These are phyloP conservation scores for Listronotus oregonensis DNA, from an alignment of 1,140 invertebrate genomes.

Conservation along the genomic window DNA sequence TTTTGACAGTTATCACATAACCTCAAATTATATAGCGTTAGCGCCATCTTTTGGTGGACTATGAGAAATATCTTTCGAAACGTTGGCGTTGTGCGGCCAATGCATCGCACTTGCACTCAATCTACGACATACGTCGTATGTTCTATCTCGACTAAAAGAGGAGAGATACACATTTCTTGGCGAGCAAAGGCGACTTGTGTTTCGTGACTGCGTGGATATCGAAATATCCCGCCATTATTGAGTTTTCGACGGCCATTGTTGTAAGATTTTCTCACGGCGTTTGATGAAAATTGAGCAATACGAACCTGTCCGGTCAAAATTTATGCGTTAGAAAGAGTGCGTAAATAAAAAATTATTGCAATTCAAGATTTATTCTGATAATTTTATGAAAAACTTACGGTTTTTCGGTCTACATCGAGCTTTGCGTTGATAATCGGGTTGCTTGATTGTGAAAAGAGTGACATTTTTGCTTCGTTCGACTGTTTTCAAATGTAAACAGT, in stretches of 20 bases:
- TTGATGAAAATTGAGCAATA: conserved; percentile 3
- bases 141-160: conserved; percentile 10
- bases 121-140: conserved; percentile 21
- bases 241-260: conserved; percentile 6
- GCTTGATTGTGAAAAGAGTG: conserved; percentile 13
- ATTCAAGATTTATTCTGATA: neutral
- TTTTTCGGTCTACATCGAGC: neutral
- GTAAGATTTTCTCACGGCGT: neutral
- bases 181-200: neutral
- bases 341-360: neutral
- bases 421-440: neutral
- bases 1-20: no score
- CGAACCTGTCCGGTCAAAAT: conserved; percentile 7
- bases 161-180: neutral
- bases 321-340: conserved; percentile 7
- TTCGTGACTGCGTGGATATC: neutral
- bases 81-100: conserved; percentile 11
- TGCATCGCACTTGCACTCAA: conserved; percentile 8
- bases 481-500: conserved; percentile 28
- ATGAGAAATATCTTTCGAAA: neutral
- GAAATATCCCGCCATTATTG: neutral
- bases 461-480: conserved; percentile 17
- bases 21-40: no score
- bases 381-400: neutral
- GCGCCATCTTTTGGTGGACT: no score